These are phyloP conservation scores for Helicoverpa zea DNA, from an alignment of 1,140 invertebrate genomes.

Conservation along the genomic window DNA sequence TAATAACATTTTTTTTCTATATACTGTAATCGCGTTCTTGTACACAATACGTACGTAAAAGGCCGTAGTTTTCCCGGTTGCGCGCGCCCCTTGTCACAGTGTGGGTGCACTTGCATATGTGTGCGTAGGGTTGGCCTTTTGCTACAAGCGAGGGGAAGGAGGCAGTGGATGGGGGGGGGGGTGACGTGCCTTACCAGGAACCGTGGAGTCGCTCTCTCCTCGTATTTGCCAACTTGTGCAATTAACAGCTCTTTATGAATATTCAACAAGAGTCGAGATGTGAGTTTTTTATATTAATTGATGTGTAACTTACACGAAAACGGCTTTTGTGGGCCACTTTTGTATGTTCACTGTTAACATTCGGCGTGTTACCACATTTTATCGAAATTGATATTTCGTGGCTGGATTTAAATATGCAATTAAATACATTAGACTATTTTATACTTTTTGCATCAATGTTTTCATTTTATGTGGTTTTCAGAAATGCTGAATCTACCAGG, in stretches of 20 bases:
- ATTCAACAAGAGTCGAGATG: conserved; percentile 79
- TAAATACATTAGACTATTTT: neutral
- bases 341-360: conserved; percentile 46
- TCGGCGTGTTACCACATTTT: conserved; percentile 36
- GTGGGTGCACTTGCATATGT: conserved; percentile 68
- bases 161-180: conserved; percentile 40
- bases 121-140: conserved; percentile 83
- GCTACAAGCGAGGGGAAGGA: conserved; percentile 56
- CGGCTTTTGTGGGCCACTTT: conserved; percentile 52
- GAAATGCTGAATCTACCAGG: too few species aligned
- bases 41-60: conserved; percentile 85
- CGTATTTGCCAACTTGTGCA: conserved; percentile 85
- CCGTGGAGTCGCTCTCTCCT: conserved; percentile 76
- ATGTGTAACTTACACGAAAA: conserved; percentile 71
- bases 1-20: conserved; percentile 55
- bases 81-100: conserved; percentile 75
- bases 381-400: conserved; percentile 26
- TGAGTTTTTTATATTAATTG: conserved; percentile 83
- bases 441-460: neutral
- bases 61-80: conserved; percentile 84
- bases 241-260: conserved; percentile 86
- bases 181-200: conserved; percentile 70
- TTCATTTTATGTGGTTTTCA: neutral
- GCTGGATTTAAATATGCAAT: conserved; percentile 3
- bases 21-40: conserved; percentile 74